Evolutionary conservation across 2,888 invertebrate species (phyloP).

Genomic region (Oscheius onirici): DNA sequence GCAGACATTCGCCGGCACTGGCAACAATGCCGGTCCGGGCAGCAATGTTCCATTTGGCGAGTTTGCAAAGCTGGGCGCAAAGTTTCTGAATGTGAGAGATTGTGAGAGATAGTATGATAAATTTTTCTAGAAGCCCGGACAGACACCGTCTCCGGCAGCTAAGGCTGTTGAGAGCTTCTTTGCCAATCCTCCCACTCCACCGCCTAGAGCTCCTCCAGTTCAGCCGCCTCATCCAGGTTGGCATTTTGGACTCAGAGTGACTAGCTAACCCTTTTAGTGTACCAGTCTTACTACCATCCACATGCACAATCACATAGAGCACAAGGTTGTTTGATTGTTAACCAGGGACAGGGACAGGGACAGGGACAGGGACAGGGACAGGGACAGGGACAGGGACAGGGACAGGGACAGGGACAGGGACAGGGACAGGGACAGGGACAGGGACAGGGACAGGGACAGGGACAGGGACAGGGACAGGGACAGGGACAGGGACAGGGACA

Average conservation of each 20-base stretch:
- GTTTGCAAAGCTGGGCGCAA: slow-evolving; percentile 35
- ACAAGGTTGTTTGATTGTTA: no score
- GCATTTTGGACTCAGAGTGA: not conserved
- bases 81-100: slow-evolving; percentile 2
- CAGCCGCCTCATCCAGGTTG: slow-evolving; percentile 4
- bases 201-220: not conserved
- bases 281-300: no score
- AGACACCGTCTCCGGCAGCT: slow-evolving; percentile 17
- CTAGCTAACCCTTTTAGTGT: not conserved
- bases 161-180: slow-evolving; percentile 23
- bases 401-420: no score
- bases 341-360: no score
- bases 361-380: no score
- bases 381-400: no score
- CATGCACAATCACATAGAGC: no score
- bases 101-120: not conserved
- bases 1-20: slow-evolving; percentile 47
- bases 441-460: no score
- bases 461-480: no score
- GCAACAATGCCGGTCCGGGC: slow-evolving; percentile 43
- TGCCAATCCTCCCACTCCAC: slow-evolving; percentile 4
- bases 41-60: slow-evolving; percentile 38
- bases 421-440: no score
- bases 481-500: no score
- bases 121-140: slow-evolving; percentile 16